These are phyloP conservation scores for Tachuris rubrigastra DNA, from an alignment of 2,113 vertebrate species.

Conservation along the genomic window DNA sequence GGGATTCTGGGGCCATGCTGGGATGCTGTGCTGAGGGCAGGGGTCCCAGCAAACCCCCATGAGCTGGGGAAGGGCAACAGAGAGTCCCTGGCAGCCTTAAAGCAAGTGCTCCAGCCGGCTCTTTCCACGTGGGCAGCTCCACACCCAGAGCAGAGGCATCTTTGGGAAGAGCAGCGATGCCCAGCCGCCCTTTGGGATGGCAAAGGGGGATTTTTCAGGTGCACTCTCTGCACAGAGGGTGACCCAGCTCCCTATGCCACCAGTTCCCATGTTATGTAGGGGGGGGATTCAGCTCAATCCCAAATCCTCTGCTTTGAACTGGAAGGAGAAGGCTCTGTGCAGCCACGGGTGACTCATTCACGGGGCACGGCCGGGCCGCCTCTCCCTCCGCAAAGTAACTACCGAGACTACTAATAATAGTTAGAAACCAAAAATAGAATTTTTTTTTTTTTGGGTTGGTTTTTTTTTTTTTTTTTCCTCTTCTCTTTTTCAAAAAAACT, in stretches of 20 bases:
- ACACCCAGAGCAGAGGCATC: background rate
- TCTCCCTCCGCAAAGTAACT: constrained; percentile 12
- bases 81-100: background rate
- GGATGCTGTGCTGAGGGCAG: background rate
- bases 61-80: background rate
- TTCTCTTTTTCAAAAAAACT: background rate
- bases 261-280: rapidly evolving
- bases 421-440: constrained; percentile 49
- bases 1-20: background rate
- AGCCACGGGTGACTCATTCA: background rate
- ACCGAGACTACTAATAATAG: constrained; percentile 32
- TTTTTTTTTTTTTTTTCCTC: background rate
- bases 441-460: background rate
- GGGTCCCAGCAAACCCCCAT: background rate
- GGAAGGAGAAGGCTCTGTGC: background rate
- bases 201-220: background rate
- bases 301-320: background rate
- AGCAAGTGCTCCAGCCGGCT: background rate
- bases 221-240: background rate
- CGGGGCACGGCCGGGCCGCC: background rate
- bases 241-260: background rate
- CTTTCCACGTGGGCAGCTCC: rapidly evolving
- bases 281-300: background rate
- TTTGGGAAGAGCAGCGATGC: background rate
- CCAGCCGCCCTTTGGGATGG: background rate